Evolutionary conservation across 2,888 invertebrate genomes (phyloP).

Genomic region (Sminthurinus aureus): DNA sequence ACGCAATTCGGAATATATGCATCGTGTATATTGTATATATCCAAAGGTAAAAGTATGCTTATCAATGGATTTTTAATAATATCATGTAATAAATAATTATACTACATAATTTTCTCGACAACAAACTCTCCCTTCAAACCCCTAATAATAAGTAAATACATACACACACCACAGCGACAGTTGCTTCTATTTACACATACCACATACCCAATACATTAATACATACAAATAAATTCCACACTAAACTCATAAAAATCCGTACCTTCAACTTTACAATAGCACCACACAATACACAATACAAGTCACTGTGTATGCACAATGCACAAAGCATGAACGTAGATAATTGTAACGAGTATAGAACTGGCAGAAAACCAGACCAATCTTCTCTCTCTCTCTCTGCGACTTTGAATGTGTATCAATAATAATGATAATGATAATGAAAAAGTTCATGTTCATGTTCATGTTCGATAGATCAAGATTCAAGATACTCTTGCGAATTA

Average conservation of each 20-base stretch:
- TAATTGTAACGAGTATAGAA: too few species aligned
- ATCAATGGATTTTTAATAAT: background rate
- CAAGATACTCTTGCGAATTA: too few species aligned
- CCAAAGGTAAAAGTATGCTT: background rate
- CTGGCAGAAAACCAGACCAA: background rate
- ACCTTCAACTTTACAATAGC: too few species aligned
- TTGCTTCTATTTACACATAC: background rate
- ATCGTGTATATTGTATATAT: background rate
- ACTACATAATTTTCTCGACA: constrained; percentile 10
- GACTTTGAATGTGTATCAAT: background rate
- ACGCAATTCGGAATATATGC: background rate
- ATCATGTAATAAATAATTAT: constrained; percentile 9
- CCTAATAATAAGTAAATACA: background rate
- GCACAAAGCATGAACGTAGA: too few species aligned
- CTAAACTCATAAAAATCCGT: background rate
- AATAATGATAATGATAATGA: background rate
- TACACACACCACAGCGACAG: background rate
- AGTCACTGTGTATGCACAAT: too few species aligned
- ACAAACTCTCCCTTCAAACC: background rate
- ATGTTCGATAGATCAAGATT: too few species aligned
- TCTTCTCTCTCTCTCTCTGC: background rate
- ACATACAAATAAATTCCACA: background rate
- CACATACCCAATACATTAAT: background rate
- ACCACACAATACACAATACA: too few species aligned
- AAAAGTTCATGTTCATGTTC: background rate